Base-by-base conservation (phyloP, 2,113 vertebrate genomes). In the Odocoileus hemionus region DNA sequence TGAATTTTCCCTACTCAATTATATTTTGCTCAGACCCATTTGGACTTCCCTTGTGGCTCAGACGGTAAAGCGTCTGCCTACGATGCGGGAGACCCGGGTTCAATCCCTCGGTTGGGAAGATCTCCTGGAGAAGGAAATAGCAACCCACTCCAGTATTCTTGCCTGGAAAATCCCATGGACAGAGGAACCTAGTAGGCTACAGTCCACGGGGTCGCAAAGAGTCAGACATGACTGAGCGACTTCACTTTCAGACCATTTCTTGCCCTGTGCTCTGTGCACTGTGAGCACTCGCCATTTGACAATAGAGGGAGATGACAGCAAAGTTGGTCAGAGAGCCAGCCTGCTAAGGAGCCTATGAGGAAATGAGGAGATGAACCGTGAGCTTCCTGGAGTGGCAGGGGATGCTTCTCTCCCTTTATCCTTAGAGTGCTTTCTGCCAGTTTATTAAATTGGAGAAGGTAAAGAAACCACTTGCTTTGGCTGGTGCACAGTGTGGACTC, bases 11-110 rank as follows among this genome's bases (percentile, higher is more conserved):
- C 82, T 26, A 3, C 80, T 45, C 86, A 47, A 50, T 86, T 74
- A 9, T 15, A 55, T 91, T 95, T 86, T 83, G 55, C 83, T 84
- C 60, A 76, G 78, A 90, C 57, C 82, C 55, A 58, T 83, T 95
- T 96, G 67, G 67, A 74, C 2, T 74, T 74, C 67, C n/a, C 67
- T 74, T 0, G 2, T 39, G 36, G 36, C 67, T 74, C 67, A 39
- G 67, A 74, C 36, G 36, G 21, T 39, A 74, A 74, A 74, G 67
- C 0, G 0, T 39, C 67, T 74, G 36, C 21, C 67, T 74, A 74
- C 19, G 6, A 39, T 74, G 67, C 0, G 0, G 36, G 36, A 74
- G 67, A 39, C 19, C 5, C 2, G 21, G 67, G 5, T 74, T 74
- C 21, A 23, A 6, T 39, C 67, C 67, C 67, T 74, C 36, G 21